Evolutionary conservation across 2,113 vertebrate genomes (phyloP), one percentile per base, ranked within the genome.

Genomic region (Dasyurus viverrinus): DNA sequence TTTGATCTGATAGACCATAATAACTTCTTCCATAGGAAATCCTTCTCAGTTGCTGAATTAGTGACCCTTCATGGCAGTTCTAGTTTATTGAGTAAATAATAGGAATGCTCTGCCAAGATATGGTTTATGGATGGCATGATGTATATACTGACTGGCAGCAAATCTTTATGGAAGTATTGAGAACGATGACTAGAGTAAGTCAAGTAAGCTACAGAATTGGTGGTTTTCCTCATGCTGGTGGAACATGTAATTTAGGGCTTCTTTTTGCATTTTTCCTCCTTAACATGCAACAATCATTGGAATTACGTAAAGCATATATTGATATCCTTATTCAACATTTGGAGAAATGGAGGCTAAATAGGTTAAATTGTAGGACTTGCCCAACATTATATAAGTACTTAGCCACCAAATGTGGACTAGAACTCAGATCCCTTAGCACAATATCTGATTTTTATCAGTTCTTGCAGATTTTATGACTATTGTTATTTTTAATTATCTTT

Each of bases 31-130:
- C 16, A 0, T 36, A 90, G 60, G 47, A 95, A 47, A 92, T 95
- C 47, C 50, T 42, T 97, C 93, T 96, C 84, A 46, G 53, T 89
- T 92, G 53, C 90, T 94, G 84, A 97, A 96, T 97, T 95, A 93
- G 93, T 93, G 47, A 55, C 57, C 50, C 53, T 95, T 90, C 91
- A 53, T 93, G 76, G 46, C 27, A 94, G 76, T 97, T 96, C 94
- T 47, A n/a, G 55, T 94, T 97, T 98, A 97, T 97, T 97, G 96
- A 90, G 68, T 97, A 97, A 97, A 94, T 95, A 95, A 92, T 95
- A 96, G 95, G 94, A 57, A 95, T 96, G 92, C 42, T 94, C 16
- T 91, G 52, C 76, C 7, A 36, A 92, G 12, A 50, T 90, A n/a
- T 46, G 95, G 94, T 24, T 93, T 95, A 94, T 95, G 53, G 89